Evolutionary conservation across 2,113 vertebrate species (phyloP).

Genomic region (Gallinago jamesoni): DNA sequence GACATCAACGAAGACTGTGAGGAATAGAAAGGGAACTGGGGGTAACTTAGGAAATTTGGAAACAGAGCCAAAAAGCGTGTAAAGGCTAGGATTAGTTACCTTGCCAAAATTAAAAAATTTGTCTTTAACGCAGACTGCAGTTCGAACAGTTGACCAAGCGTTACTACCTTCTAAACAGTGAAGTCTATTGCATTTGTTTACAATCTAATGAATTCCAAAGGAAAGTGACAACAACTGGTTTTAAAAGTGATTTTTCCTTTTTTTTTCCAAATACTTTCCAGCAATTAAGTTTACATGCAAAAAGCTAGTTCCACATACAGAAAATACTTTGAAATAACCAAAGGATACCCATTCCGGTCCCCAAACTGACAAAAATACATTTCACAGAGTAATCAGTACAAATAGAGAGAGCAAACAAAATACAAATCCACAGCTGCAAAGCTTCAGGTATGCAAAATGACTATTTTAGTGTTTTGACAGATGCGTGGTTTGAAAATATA

Average conservation of each 20-base stretch:
- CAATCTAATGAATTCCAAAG: not conserved
- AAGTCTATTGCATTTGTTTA: not conserved
- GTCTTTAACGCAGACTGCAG: not conserved
- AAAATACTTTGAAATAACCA: constrained; percentile 37
- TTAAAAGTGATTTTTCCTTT: not conserved
- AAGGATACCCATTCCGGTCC: not conserved
- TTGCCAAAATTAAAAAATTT: not conserved
- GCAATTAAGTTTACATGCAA: constrained; percentile 39
- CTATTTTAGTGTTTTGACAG: not conserved
- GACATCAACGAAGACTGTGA: not conserved
- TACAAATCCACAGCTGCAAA: constrained; percentile 34
- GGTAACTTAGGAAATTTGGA: not conserved
- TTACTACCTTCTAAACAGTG: not conserved
- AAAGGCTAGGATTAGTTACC: not conserved
- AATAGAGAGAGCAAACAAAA: constrained; percentile 36
- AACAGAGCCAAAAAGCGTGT: not conserved
- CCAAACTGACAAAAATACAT: constrained; percentile 27
- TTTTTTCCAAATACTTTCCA: constrained; percentile 6
- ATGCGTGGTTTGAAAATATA: constrained; percentile 1
- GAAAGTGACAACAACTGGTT: not conserved
- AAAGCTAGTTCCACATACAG: not conserved
- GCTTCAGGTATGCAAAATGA: not conserved
- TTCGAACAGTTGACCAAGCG: not conserved
- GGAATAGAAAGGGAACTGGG: not conserved
- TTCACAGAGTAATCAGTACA: constrained; percentile 5